A percentile compares a stretch with the other conserved stretches of the same genome.
Conservation (phyloP, 2,888 invertebrate species). For the Acanthoscelides obtectus region DNA sequence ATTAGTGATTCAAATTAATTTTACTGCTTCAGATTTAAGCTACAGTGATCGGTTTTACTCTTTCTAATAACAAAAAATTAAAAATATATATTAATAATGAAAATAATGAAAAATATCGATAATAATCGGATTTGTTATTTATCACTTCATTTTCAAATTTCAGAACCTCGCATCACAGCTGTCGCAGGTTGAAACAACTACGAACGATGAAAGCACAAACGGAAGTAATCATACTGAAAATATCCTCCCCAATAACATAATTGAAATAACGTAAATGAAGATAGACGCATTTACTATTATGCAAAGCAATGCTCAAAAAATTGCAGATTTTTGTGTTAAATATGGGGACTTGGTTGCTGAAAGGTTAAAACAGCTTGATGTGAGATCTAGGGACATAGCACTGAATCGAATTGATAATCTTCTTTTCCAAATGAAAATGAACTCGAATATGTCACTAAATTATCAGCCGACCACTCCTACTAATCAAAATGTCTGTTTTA, state of each 20-base stretch:
- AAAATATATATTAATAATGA: no score
- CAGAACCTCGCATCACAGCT: neutral
- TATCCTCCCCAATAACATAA: neutral
- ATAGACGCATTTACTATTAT: constrained; percentile 2
- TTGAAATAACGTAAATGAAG: neutral
- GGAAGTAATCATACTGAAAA: no score
- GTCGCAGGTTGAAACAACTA: neutral
- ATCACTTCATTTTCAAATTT: no score
- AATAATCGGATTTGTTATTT: neutral
- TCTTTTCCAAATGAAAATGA: constrained; percentile 4
- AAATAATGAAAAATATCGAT: neutral
- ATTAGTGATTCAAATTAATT: no score
- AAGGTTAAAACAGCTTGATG: constrained; percentile 6
- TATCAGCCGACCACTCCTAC: constrained; percentile 2
- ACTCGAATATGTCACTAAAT: neutral
- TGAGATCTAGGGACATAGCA: constrained; percentile 7
- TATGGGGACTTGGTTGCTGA: constrained; percentile 6
- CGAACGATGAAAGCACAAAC: neutral
- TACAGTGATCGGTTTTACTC: no score
- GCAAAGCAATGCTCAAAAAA: constrained; percentile 4
- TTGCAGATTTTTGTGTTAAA: constrained; percentile 2
- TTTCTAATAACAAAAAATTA: no score
- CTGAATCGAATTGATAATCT: constrained; percentile 6
- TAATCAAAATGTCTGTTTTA: neutral
- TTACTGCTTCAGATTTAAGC: no score